phyloP scores from a whole-genome alignment of 2,113 vertebrate species.

The Eira barbara region DNA sequence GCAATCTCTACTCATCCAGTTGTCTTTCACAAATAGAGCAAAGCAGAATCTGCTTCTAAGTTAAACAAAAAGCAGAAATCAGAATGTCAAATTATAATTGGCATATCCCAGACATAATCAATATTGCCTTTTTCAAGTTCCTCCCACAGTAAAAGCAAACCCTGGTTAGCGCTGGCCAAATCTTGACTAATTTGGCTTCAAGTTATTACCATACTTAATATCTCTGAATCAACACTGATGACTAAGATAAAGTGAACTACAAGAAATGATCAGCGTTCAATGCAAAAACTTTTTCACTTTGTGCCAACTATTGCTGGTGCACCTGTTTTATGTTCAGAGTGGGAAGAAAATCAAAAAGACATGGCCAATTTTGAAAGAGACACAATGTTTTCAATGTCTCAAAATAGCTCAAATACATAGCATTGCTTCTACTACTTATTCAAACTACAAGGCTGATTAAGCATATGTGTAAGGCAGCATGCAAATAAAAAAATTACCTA shows the following conservation, averaged over 20 bases:
- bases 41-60: slow-evolving; percentile 77
- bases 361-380: slow-evolving; percentile 81
- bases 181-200: slow-evolving; percentile 73
- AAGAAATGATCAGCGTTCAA: slow-evolving; percentile 69
- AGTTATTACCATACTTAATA: slow-evolving; percentile 76
- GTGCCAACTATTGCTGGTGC: slow-evolving; percentile 77
- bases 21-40: slow-evolving; percentile 79
- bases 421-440: slow-evolving; percentile 70
- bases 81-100: slow-evolving; percentile 77
- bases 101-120: slow-evolving; percentile 76
- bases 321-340: slow-evolving; percentile 83
- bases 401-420: slow-evolving; percentile 82
- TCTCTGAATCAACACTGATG: slow-evolving; percentile 77
- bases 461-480: slow-evolving; percentile 41
- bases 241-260: slow-evolving; percentile 78
- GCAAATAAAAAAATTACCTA: slow-evolving; percentile 55
- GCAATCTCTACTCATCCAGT: slow-evolving; percentile 70
- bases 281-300: slow-evolving; percentile 67
- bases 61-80: slow-evolving; percentile 79
- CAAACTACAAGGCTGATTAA: slow-evolving; percentile 74
- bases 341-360: slow-evolving; percentile 80
- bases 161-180: slow-evolving; percentile 68
- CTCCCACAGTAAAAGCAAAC: slow-evolving; percentile 79
- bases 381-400: slow-evolving; percentile 75
- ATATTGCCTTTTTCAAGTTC: slow-evolving; percentile 77